These are phyloP conservation scores for Epinotia demarniana DNA, from an alignment of 2,888 invertebrate genomes.

Conservation along the genomic window DNA sequence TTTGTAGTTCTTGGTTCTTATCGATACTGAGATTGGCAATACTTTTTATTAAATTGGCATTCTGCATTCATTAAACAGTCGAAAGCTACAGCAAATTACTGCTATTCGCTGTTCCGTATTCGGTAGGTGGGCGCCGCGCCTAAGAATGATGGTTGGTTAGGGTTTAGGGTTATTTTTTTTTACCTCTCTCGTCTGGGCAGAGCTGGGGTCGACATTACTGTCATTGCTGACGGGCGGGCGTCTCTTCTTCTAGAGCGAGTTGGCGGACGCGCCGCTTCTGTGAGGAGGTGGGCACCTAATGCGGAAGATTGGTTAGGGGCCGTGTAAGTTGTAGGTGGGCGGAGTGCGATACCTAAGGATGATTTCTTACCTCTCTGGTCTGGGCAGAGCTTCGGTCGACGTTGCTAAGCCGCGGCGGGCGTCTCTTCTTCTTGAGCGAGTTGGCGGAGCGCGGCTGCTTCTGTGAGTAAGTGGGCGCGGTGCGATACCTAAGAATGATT, in stretches of 20 bases:
- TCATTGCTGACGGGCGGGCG: conserved; percentile 95
- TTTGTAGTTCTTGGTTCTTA: too few relatives aligned
- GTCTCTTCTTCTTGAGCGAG: conserved; percentile 84
- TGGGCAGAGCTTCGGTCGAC: conserved; percentile 96
- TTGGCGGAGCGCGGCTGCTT: conserved; percentile 83
- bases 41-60: too few relatives aligned
- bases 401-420: conserved; percentile 94
- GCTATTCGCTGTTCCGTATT: too few relatives aligned
- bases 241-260: conserved; percentile 84
- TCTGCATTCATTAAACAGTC: too few relatives aligned
- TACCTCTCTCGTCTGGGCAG: conserved; percentile 96
- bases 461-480: conserved; percentile 80
- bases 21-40: too few relatives aligned
- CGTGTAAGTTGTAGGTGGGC: conserved; percentile 77
- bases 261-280: conserved; percentile 83
- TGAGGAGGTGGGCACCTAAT: conserved; percentile 66
- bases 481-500: background rate
- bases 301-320: conserved; percentile 50
- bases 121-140: conserved; percentile 69
- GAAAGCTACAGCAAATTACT: too few relatives aligned
- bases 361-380: conserved; percentile 92
- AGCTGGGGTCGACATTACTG: conserved; percentile 96
- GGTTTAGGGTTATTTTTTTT: background rate
- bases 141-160: too few relatives aligned
- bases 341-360: conserved; percentile 59